Base-by-base conservation (phyloP, 2,797 vertebrate species). In the Ctenochaetus hawaiiensis region DNA sequence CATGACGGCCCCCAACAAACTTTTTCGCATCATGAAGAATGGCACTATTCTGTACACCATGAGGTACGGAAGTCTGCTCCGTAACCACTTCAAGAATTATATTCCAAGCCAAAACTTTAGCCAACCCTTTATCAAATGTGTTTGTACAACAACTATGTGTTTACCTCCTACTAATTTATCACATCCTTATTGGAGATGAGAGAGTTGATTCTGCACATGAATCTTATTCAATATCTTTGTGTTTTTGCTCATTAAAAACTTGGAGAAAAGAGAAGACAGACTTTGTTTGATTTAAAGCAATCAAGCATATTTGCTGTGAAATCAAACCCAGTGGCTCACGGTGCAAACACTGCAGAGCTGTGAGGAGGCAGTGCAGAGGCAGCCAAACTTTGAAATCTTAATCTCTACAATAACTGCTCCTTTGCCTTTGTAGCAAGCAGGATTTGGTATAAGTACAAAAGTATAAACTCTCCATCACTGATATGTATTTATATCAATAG, bases 11-110 rank as follows among this genome's bases (percentile, higher is more conserved):
- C 98, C 98, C 70, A 99, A 99, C 94, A 98, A 97, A 84, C 96
- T 99, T 34, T 99, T 99, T 94, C 96, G 98, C 84, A 99, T 99
- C 90, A 99, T 99, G 98, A 98, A 97, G 93, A 99, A 99, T 39
- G 98, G 98, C 81, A 99, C 98, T 84, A 98, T 99, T 86, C 95
- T 99, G 58, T 99, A 99, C 90, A 99, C 98, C 63, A 99, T 99
- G 98, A 99, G 98, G 97, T 99, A 94, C 65, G 5, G 48, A 1
- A 13, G 23, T 13, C 3, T 9, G 17, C 8, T 30, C 26, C 41
- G 37, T 48, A n/a, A 13, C 16, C 16, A 49, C 5, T 12, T 6
- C 5, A 30, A 45, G 1, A 47, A 11, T 13, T 1, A 14, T 8
- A 48, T 16, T 59, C 17, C 58, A 47, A 30, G 3, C 47, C 41